A percentile compares a stretch with the other conserved stretches of the same genome.
phyloP scores from a whole-genome alignment of 2,797 vertebrate species.

The Decapterus maruadsi region DNA sequence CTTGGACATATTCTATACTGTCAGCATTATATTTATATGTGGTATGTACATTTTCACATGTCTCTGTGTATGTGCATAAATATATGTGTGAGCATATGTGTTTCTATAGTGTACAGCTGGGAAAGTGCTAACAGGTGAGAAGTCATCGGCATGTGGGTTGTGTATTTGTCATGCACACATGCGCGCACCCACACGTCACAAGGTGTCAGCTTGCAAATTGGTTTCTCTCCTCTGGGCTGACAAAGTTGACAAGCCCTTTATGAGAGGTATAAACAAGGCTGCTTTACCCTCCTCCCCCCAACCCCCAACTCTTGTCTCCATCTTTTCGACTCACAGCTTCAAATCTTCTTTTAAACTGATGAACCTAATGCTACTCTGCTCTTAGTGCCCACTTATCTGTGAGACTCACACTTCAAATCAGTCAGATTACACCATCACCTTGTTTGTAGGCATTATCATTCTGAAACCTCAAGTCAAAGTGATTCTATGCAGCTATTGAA shows the following conservation, averaged over 20 bases:
- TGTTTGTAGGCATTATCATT: constrained; percentile 34
- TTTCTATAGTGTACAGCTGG: neutral
- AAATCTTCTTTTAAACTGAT: constrained; percentile 66
- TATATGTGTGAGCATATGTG: neutral
- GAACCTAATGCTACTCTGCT: constrained; percentile 40
- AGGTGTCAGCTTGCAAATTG: constrained; percentile 81
- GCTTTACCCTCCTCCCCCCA: constrained; percentile 15
- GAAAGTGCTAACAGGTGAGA: constrained; percentile 45
- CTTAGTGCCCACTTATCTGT: constrained; percentile 48
- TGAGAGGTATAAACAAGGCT: constrained; percentile 79
- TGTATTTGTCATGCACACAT: constrained; percentile 48
- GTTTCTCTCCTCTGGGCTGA: constrained; percentile 78
- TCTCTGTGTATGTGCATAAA: neutral
- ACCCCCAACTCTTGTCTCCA: constrained; percentile 27
- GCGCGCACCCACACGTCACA: constrained; percentile 46
- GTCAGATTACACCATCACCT: constrained; percentile 36
- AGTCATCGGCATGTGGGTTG: constrained; percentile 16
- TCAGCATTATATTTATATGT: neutral
- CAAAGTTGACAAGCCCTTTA: constrained; percentile 81
- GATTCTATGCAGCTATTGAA: constrained; percentile 21
- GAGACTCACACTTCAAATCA: constrained; percentile 43
- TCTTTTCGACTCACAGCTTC: constrained; percentile 65
- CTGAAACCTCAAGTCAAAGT: constrained; percentile 29
- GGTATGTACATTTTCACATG: neutral
- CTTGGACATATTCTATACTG: neutral